These are phyloP conservation scores for Yasuhikotakia modesta DNA, from an alignment of 2,797 vertebrate species.

Conservation along the genomic window DNA sequence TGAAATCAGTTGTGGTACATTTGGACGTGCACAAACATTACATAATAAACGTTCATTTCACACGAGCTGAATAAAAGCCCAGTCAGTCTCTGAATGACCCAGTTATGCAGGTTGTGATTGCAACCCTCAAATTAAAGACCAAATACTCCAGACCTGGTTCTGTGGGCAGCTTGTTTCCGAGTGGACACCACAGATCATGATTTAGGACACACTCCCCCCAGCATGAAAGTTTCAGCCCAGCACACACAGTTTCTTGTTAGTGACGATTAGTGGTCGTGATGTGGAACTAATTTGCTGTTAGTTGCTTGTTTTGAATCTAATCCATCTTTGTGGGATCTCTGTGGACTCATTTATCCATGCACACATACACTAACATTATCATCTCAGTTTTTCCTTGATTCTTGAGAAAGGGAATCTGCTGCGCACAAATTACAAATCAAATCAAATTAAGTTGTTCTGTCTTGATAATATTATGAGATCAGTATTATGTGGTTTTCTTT, in stretches of 20 bases:
- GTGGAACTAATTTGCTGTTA: conserved; percentile 51
- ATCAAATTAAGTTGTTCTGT: background rate
- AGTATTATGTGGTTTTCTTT: background rate
- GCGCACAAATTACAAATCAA: background rate
- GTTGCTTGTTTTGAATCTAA: conserved; percentile 44
- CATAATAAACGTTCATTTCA: background rate
- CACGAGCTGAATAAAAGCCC: conserved; percentile 8
- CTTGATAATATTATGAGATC: background rate
- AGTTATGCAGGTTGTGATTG: background rate
- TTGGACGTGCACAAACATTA: background rate
- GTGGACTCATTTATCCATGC: conserved; percentile 34
- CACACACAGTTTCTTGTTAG: conserved; percentile 27
- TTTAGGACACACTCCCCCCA: conserved; percentile 33
- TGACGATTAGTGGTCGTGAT: conserved; percentile 42
- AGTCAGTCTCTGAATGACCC: background rate
- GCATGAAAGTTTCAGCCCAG: conserved; percentile 38
- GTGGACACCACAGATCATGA: conserved; percentile 20
- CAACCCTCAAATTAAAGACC: conserved; percentile 23
- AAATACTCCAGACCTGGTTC: conserved; percentile 30
- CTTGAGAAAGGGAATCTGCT: background rate
- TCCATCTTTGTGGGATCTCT: conserved; percentile 38
- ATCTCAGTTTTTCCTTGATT: conserved; percentile 7
- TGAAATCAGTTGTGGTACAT: background rate
- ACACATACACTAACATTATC: conserved; percentile 24
- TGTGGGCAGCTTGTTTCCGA: conserved; percentile 5